Conservation (phyloP, 2,888 invertebrate species). For the Hedya salicella region DNA sequence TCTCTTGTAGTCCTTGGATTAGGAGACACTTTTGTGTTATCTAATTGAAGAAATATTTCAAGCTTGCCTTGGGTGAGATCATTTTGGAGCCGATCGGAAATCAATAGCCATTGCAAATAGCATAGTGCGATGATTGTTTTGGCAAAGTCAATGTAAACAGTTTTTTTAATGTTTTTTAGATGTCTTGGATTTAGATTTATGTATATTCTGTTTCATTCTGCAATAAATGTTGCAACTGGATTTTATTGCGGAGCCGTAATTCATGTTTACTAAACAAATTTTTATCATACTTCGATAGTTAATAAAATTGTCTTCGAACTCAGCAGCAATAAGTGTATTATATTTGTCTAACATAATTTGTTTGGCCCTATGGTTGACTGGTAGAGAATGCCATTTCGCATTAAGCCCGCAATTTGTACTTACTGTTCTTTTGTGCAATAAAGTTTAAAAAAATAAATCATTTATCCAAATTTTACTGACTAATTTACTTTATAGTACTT, state of each 20-base stretch:
- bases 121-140: conserved; percentile 31
- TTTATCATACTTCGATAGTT: too few relatives aligned
- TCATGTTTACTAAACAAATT: too few relatives aligned
- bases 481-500: too few relatives aligned
- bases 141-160: conserved; percentile 38
- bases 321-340: too few relatives aligned
- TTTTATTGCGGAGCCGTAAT: neutral
- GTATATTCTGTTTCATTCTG: conserved; percentile 13
- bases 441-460: too few relatives aligned
- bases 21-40: conserved; percentile 35
- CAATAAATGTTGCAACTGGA: neutral
- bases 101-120: conserved; percentile 32
- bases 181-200: conserved; percentile 20
- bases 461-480: too few relatives aligned
- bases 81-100: conserved; percentile 27
- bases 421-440: too few relatives aligned
- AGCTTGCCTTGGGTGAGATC: conserved; percentile 28
- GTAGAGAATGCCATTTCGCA: too few relatives aligned
- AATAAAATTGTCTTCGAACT: too few relatives aligned
- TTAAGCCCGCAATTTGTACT: too few relatives aligned
- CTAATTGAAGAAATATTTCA: conserved; percentile 37
- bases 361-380: too few relatives aligned
- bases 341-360: too few relatives aligned
- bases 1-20: conserved; percentile 33
- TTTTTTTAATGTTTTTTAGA: conserved; percentile 27